phyloP scores from a whole-genome alignment of 2,797 vertebrate species.

The Melanotaenia maccullochi region DNA sequence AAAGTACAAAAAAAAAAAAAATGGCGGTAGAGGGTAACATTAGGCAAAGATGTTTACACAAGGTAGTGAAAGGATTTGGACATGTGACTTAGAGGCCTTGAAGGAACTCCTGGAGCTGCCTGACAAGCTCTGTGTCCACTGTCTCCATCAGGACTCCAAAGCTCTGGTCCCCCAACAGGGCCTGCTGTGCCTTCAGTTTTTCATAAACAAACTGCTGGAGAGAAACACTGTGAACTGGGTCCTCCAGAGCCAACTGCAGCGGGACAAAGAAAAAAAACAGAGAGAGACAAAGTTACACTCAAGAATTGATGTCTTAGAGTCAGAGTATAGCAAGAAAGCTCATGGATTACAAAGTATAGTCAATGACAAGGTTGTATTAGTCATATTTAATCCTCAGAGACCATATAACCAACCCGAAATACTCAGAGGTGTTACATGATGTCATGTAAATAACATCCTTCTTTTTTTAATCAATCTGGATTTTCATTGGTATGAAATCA shows the following conservation, averaged over 20 bases:
- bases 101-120: slow-evolving; percentile 95
- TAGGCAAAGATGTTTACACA: slow-evolving; percentile 51
- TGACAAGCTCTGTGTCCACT: slow-evolving; percentile 94
- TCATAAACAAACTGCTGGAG: slow-evolving; percentile 95
- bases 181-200: slow-evolving; percentile 96
- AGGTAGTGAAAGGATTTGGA: slow-evolving; percentile 32
- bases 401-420: too few relatives aligned
- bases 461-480: too few relatives aligned
- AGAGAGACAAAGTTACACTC: not conserved
- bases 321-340: not conserved
- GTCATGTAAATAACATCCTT: too few relatives aligned
- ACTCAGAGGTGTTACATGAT: too few relatives aligned
- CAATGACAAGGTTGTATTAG: too few relatives aligned
- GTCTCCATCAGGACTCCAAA: slow-evolving; percentile 96
- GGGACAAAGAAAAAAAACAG: not conserved
- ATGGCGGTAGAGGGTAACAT: slow-evolving; percentile 19
- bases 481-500: too few relatives aligned
- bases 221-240: slow-evolving; percentile 95
- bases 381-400: too few relatives aligned
- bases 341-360: not conserved
- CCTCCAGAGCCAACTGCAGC: slow-evolving; percentile 91
- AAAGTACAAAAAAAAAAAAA: slow-evolving; percentile 36
- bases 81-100: slow-evolving; percentile 85
- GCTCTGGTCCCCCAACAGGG: slow-evolving; percentile 89
- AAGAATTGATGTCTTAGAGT: not conserved